phyloP scores from a whole-genome alignment of 2,113 vertebrate genomes.

The Crotalus tigris region DNA sequence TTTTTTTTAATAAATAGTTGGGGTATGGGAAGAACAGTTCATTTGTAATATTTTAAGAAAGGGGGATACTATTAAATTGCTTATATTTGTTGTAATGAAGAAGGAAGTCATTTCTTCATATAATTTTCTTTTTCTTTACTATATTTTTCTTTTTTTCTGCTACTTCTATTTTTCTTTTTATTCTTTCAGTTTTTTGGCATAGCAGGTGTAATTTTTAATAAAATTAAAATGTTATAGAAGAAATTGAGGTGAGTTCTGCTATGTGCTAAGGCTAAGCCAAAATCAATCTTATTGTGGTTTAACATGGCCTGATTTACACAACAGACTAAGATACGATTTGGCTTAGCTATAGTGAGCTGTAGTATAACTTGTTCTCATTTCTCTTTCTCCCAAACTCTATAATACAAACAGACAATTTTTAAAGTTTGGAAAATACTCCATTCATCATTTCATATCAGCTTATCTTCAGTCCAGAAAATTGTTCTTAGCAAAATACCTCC shows the following conservation, averaged over 20 bases:
- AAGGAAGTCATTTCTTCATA: not conserved
- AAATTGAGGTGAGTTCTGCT: not conserved
- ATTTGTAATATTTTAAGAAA: not conserved
- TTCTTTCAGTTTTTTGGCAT: not conserved
- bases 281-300: not conserved
- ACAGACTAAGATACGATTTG: not conserved
- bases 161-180: not conserved
- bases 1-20: not conserved
- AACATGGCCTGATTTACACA: not conserved
- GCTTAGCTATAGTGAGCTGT: not conserved
- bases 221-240: not conserved
- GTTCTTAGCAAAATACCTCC: not conserved
- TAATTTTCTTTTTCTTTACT: not conserved
- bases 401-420: not conserved
- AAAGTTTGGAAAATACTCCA: not conserved
- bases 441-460: not conserved
- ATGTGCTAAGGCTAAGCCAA: not conserved
- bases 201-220: not conserved
- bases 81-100: not conserved
- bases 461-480: not conserved
- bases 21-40: not conserved
- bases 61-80: not conserved
- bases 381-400: not conserved
- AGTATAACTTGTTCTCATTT: not conserved
- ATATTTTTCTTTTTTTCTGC: not conserved